Percentiles rank a stretch among this genome's conserved stretches.
Evolutionary conservation across 1,140 invertebrate species (phyloP).

Genomic region (Helicorthomorpha holstii): DNA sequence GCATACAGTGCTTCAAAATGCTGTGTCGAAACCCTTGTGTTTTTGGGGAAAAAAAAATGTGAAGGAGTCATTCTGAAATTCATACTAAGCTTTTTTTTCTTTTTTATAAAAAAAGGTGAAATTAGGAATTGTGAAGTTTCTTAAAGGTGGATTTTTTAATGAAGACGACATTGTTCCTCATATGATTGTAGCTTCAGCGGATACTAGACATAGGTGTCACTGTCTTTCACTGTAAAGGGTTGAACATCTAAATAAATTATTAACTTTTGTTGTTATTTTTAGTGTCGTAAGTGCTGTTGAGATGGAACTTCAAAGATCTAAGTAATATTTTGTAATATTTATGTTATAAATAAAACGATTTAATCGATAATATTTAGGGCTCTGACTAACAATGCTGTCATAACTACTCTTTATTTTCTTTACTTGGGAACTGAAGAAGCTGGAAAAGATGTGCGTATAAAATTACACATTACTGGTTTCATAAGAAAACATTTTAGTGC

Average conservation of each 20-base stretch:
- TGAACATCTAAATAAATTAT: not conserved
- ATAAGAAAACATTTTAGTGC: too few species aligned
- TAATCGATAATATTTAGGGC: too few species aligned
- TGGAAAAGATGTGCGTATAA: too few species aligned
- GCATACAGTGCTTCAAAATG: not conserved
- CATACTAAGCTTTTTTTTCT: not conserved
- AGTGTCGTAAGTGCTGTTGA: conserved; percentile 61
- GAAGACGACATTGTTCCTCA: conserved; percentile 56
- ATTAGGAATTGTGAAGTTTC: conserved; percentile 61
- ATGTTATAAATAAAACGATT: too few species aligned
- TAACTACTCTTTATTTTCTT: conserved; percentile 52
- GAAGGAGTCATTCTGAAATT: too few species aligned
- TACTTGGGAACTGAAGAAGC: conserved; percentile 60
- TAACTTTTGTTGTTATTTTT: conserved; percentile 23
- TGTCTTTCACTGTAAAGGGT: not conserved
- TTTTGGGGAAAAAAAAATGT: too few species aligned
- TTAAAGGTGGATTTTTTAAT: conserved; percentile 53
- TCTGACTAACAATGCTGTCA: conserved; percentile 49
- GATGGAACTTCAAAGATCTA: conserved; percentile 49
- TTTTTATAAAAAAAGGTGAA: conserved; percentile 31
- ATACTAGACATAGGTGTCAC: conserved; percentile 42
- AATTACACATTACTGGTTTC: too few species aligned
- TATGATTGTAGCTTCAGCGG: conserved; percentile 64
- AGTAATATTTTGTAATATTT: too few species aligned
- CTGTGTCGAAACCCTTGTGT: too few species aligned